phyloP scores from a whole-genome alignment of 1,140 invertebrate genomes.

The Lepidotrigona ventralis region DNA sequence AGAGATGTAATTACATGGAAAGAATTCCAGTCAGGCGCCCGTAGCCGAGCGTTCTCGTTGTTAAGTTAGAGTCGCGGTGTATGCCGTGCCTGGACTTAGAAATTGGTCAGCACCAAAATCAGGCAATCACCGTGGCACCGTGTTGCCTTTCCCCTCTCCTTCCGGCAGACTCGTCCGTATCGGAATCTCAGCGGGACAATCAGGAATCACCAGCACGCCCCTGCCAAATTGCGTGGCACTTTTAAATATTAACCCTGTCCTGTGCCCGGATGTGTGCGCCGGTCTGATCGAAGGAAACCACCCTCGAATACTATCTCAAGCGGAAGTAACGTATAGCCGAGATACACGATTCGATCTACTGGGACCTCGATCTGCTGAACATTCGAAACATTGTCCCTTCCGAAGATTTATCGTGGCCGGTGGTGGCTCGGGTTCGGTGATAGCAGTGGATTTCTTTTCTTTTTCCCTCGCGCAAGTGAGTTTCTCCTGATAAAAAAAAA shows the following conservation, averaged over 20 bases:
- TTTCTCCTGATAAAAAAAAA: background rate
- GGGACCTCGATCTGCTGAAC: conserved; percentile 21
- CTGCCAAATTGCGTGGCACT: conserved; percentile 60
- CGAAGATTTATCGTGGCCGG: background rate
- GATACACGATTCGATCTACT: background rate
- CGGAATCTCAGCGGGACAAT: conserved; percentile 64
- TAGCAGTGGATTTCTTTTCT: background rate
- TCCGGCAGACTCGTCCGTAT: conserved; percentile 33
- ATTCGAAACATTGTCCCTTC: background rate
- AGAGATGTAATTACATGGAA: conserved; percentile 75
- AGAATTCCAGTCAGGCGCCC: conserved; percentile 74
- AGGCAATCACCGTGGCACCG: conserved; percentile 64
- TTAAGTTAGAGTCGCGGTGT: conserved; percentile 63
- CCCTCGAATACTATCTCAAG: background rate
- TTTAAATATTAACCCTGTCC: conserved; percentile 63
- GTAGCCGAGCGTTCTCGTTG: conserved; percentile 64
- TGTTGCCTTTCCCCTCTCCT: conserved; percentile 28
- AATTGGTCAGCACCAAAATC: conserved; percentile 64
- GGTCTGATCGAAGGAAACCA: background rate
- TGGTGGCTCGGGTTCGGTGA: background rate
- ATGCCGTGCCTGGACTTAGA: conserved; percentile 67
- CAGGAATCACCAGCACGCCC: conserved; percentile 57
- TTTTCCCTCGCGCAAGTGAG: background rate
- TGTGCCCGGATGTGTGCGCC: background rate
- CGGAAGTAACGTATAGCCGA: conserved; percentile 28